Evolutionary conservation across 2,113 vertebrate species (phyloP).

Genomic region (Datnioides undecimradiatus): DNA sequence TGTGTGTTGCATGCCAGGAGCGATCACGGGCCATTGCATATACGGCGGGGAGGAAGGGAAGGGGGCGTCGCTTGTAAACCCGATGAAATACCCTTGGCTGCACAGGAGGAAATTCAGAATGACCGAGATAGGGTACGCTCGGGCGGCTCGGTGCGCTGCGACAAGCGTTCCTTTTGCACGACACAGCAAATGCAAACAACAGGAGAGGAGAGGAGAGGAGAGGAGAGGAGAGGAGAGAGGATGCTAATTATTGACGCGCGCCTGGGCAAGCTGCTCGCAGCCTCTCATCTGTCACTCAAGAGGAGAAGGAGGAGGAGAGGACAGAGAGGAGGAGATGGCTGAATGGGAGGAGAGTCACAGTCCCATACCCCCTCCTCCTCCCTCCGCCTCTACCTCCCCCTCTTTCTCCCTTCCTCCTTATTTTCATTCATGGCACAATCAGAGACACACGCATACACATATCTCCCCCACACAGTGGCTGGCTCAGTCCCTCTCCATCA

Average conservation of each 20-base stretch:
- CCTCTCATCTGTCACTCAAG: constrained; percentile 63
- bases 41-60: background rate
- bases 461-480: constrained; percentile 68
- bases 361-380: constrained; percentile 10
- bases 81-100: constrained; percentile 54
- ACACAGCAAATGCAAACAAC: constrained; percentile 31
- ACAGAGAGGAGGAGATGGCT: constrained; percentile 47
- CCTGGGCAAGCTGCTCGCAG: constrained; percentile 56
- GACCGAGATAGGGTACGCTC: constrained; percentile 39
- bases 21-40: constrained; percentile 61
- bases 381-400: background rate
- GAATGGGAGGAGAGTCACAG: constrained; percentile 69
- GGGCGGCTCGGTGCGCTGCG: constrained; percentile 16
- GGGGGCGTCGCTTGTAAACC: constrained; percentile 32
- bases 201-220: background rate
- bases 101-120: constrained; percentile 51
- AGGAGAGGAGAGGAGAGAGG: constrained; percentile 29
- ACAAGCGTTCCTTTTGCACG: constrained; percentile 33
- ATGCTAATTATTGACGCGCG: constrained; percentile 71
- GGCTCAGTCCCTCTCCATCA: constrained; percentile 69
- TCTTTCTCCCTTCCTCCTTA: constrained; percentile 62
- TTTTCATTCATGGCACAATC: constrained; percentile 86
- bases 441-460: constrained; percentile 68
- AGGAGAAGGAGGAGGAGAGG: constrained; percentile 27
- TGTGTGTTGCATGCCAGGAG: constrained; percentile 47